Base-by-base conservation (phyloP, 2,797 vertebrate genomes). In the Hozukius guyotensis region DNA sequence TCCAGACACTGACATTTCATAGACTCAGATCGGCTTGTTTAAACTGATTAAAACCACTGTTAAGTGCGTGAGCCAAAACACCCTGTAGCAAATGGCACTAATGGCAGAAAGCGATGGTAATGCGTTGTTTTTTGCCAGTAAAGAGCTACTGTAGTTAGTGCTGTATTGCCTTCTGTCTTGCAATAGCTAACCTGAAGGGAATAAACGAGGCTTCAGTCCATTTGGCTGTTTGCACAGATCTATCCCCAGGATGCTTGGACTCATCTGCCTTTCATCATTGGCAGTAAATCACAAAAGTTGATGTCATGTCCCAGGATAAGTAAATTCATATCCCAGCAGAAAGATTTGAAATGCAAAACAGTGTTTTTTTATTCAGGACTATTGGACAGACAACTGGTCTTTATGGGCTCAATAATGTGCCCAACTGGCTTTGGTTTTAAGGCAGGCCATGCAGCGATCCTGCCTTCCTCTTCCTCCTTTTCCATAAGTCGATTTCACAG, bases 241-340 rank as follows among this genome's bases (percentile, higher is more conserved):
- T 24, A 7, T 72, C 81, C 61, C 20, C 69, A 42, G 29, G 59
- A n/a, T 59, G 53, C 14, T 71, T 70, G n/a, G 73, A 36, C 22
- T 80, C 70, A 81, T 77, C 36, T 86, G 72, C 69, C 67, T 82
- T 86, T 72, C 27, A 38, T 78, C 24, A 36, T 18, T 76, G 78
- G 59, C 74, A 75, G 46, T 1, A 13, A 57, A 60, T 13, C 60
- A 62, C 10, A 80, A 64, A 77, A 52, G 18, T 8, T 55, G 31
- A 46, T 72, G 6, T 63, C 71, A 13, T 56, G 55, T 80, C 72
- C 53, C 49, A 32, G 70, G 64, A 77, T 64, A 72, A 76, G 22
- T 78, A 29, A 79, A 80, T 67, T 55, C 6, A 49, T 31, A 72
- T 69, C 29, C 46, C n/a, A 62, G 56, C 65, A 57, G 67, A 79